A percentile compares a stretch with the other conserved stretches of the same genome.
These are phyloP conservation scores for Pelusios castaneus DNA, from an alignment of 2,113 vertebrate species.

Conservation along the genomic window DNA sequence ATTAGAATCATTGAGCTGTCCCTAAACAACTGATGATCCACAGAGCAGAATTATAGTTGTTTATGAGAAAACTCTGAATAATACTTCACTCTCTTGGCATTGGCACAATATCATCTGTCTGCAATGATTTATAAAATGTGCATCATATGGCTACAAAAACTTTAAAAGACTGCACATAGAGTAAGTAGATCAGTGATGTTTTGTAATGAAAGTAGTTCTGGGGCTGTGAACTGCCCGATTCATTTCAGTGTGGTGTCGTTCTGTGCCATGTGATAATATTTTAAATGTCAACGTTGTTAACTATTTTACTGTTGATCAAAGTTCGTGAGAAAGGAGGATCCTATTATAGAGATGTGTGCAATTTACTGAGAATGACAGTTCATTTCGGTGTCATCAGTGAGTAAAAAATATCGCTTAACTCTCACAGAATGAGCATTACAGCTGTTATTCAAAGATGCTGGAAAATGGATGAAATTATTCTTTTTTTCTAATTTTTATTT, in stretches of 20 bases:
- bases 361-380: neutral
- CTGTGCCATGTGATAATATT: neutral
- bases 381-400: neutral
- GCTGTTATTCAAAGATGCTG: neutral
- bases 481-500: neutral
- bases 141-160: neutral
- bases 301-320: neutral
- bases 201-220: neutral
- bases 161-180: neutral
- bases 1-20: conserved; percentile 33
- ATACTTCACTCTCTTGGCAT: neutral
- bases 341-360: neutral
- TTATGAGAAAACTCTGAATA: neutral
- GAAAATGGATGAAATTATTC: neutral
- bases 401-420: neutral
- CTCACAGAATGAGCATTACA: neutral
- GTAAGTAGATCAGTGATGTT: neutral
- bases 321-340: neutral
- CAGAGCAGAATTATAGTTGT: conserved; percentile 17
- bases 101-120: neutral
- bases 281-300: neutral
- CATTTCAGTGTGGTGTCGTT: neutral
- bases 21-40: neutral
- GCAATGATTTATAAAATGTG: neutral
- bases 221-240: neutral